Base-by-base conservation (phyloP, 2,113 vertebrate genomes). In the Taurulus bubalis region DNA sequence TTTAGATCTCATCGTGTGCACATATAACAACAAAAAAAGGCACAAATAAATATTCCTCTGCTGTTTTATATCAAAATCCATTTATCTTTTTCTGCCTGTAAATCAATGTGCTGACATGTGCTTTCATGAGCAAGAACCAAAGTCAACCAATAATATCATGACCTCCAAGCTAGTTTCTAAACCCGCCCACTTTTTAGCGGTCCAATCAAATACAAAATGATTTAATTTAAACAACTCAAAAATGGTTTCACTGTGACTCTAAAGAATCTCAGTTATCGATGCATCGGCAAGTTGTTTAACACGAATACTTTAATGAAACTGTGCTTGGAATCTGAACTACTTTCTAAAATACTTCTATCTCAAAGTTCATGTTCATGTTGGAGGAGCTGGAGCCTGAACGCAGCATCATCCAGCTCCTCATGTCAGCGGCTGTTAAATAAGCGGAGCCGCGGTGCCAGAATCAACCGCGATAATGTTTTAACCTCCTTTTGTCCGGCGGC, bases 391-490 rank as follows among this genome's bases (percentile, higher is more conserved):
- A 70, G 77, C 59, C 58, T 74, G 70, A 71, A 49, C 65, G 34
- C 16, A 24, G 70, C 60, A 47, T 63, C 47, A n/a, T 10, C 62
- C 38, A 58, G 30, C 64, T 63, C 24, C 70, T 22, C 36, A 49
- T 53, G 24, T 67, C 30, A 38, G 18, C 11, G 34, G 73, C 45
- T 56, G 82, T 75, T 74, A 40, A 74, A 68, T 74, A 70, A 69
- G 34, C 26, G 0, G 58, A 51, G 71, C 28, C 30, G 49, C 3
- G 51, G 59, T 82, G 81, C 75, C 77, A 77, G 68, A 80, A 82
- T 81, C 38, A 65, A 47, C 69, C 30, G 4, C 36, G 62, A 84
- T 69, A 16, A 82, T 75, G 56, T 78, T 84, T 85, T 80, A 80
- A 80, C 77, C 66, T 18, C 32, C 67, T 71, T 87, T 24, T 73